Base-by-base conservation (phyloP, 2,888 invertebrate genomes). In the Pegoplata infirma region DNA sequence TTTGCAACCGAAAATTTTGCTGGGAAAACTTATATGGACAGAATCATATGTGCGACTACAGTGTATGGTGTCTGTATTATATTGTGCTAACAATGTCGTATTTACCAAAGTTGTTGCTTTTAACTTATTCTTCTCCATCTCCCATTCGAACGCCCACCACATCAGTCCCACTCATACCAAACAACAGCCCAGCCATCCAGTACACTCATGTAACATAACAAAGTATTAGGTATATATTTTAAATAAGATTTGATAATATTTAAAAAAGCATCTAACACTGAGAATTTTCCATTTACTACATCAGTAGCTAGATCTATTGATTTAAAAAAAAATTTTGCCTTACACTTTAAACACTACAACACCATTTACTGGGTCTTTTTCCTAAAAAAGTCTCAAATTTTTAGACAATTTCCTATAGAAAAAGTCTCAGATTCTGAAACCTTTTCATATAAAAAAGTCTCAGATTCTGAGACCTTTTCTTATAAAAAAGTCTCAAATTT, bases 201-300 rank as follows among this genome's bases (percentile, higher is more conserved):
- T 3, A 40, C 12, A 40, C 36, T 40, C 5, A n/a, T 40, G n/a
- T 40, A n/a, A 40, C 1, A 12, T 40, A n/a, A 12, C 36, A 36
- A 36, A 10, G 36, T 36, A 36, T 36, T 12, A 12, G 36, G 36
- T 36, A 44, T 58, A 49, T 58, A 71, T 71, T 71, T 63, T 67
- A 71, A 67, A 75, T 71, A 71, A 46, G 79, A 79, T 79, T 79
- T 75, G 67, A 61, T 71, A 66, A 74, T 74, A 79, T 78, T 74
- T 64, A 69, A 67, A n/a, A 74, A 73, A 69, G 61, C 58, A 55
- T 68, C 56, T 49, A 63, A 56, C 23, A 56, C 66, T 63, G 28
- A 66, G 66, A 49, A 49, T 28, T n/a, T n/a, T 69, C 67, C 61
- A 75, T 67, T 75, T 67, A 40, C 61, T 16, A 3, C 49, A 63